phyloP scores from a whole-genome alignment of 2,888 invertebrate species.

The Hypercompe scribonia region DNA sequence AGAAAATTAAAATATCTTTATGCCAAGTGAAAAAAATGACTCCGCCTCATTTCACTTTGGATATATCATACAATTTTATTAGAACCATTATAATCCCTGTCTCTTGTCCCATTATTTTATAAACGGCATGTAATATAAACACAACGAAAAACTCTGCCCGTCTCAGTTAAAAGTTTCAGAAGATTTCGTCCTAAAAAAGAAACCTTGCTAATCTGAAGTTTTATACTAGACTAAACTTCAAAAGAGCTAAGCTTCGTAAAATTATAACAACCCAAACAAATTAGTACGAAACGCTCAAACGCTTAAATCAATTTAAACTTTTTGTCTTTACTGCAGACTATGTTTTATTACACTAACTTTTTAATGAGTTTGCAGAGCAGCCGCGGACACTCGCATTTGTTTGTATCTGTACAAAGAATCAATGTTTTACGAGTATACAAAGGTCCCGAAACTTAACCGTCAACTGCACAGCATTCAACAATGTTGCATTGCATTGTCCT shows the following conservation, averaged over 20 bases:
- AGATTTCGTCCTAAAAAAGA: conserved; percentile 1
- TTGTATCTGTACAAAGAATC: conserved; percentile 30
- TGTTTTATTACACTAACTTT: conserved; percentile 35
- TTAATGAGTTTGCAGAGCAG: conserved; percentile 33
- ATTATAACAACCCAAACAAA: conserved; percentile 16
- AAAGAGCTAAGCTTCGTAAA: conserved; percentile 34
- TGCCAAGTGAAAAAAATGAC: neutral
- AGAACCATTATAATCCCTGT: neutral
- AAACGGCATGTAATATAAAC: neutral
- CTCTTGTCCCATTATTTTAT: neutral
- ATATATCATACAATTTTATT: neutral
- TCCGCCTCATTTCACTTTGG: neutral
- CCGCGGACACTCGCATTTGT: conserved; percentile 27
- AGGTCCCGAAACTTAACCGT: conserved; percentile 38
- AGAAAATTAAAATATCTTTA: neutral
- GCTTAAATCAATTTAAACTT: conserved; percentile 40
- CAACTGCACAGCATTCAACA: conserved; percentile 43
- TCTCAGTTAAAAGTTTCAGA: neutral
- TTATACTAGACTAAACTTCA: conserved; percentile 33
- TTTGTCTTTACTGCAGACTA: conserved; percentile 26
- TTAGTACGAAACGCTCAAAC: conserved; percentile 23
- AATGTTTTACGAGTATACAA: conserved; percentile 41
- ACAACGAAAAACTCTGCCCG: neutral
- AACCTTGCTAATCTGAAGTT: conserved; percentile 16
- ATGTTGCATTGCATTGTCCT: conserved; percentile 50